These are phyloP conservation scores for Thera britannica DNA, from an alignment of 2,888 invertebrate species.

Conservation along the genomic window DNA sequence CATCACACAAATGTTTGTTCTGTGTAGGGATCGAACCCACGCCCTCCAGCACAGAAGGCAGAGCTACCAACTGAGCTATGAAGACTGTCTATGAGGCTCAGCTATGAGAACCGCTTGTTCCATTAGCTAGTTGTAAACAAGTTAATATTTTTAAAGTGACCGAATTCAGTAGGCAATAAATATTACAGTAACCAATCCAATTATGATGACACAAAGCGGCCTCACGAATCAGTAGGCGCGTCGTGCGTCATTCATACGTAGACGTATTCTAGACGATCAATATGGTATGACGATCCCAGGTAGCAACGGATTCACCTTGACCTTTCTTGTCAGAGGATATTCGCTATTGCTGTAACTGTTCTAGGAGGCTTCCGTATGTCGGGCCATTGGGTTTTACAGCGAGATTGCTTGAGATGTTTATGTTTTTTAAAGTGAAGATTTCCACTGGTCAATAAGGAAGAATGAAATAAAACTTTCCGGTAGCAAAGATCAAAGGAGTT, in stretches of 20 bases:
- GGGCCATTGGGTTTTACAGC: constrained; percentile 18
- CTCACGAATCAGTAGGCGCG: constrained; percentile 25
- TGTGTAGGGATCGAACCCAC: too few relatives aligned
- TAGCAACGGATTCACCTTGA: constrained; percentile 26
- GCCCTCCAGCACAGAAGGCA: too few relatives aligned
- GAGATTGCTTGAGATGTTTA: constrained; percentile 12
- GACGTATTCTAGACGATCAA: constrained; percentile 31
- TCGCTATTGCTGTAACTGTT: constrained; percentile 26
- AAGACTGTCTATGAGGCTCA: too few relatives aligned
- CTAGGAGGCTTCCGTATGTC: constrained; percentile 12
- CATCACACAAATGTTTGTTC: too few relatives aligned
- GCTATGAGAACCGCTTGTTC: too few relatives aligned
- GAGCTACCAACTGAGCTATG: too few relatives aligned
- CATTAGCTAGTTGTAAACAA: too few relatives aligned
- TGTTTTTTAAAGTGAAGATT: constrained; percentile 5
- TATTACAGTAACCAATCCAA: constrained; percentile 24
- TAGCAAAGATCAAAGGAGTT: not conserved
- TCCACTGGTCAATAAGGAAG: constrained; percentile 15
- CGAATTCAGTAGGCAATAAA: constrained; percentile 4
- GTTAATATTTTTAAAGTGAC: constrained; percentile 3
- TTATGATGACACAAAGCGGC: constrained; percentile 20
- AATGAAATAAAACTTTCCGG: not conserved
- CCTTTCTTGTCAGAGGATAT: constrained; percentile 35
- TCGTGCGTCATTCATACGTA: constrained; percentile 30
- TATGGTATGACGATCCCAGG: constrained; percentile 19